phyloP scores from a whole-genome alignment of 1,140 invertebrate species.

The Dufourea novaeangliae region DNA sequence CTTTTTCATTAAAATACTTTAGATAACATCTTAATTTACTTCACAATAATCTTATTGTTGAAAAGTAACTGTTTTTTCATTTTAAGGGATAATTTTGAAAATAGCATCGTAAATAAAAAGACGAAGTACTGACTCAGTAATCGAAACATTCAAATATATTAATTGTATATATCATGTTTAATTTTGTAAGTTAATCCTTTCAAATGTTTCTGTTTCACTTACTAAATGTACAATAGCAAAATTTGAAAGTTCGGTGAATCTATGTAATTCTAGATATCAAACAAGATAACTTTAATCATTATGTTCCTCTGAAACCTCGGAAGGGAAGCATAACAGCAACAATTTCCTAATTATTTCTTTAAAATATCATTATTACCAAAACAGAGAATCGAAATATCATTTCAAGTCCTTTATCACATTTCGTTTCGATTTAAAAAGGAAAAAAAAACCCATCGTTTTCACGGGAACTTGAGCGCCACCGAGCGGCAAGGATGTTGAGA shows the following conservation, averaged over 20 bases:
- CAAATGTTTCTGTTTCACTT: background rate
- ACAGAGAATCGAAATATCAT: background rate
- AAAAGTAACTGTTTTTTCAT: background rate
- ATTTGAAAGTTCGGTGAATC: background rate
- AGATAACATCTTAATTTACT: background rate
- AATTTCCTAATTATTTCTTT: background rate
- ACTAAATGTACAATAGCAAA: too few species aligned
- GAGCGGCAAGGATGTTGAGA: background rate
- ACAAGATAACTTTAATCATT: background rate
- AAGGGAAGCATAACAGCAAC: background rate
- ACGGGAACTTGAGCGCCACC: background rate
- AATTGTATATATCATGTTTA: too few species aligned
- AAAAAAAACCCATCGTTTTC: too few species aligned
- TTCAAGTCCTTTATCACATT: background rate
- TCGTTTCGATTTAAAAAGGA: background rate
- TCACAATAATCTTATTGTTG: background rate
- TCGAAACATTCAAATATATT: too few species aligned
- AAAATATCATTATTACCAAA: background rate
- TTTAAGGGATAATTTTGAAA: background rate
- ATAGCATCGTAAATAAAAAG: background rate
- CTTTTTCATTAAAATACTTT: background rate
- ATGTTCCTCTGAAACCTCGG: background rate
- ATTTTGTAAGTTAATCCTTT: background rate
- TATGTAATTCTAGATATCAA: background rate
- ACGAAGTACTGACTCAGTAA: background rate